Percentiles rank a stretch among this genome's conserved stretches.
Evolutionary conservation across 1,140 invertebrate genomes (phyloP).

Genomic region (Drosophila repleta): DNA sequence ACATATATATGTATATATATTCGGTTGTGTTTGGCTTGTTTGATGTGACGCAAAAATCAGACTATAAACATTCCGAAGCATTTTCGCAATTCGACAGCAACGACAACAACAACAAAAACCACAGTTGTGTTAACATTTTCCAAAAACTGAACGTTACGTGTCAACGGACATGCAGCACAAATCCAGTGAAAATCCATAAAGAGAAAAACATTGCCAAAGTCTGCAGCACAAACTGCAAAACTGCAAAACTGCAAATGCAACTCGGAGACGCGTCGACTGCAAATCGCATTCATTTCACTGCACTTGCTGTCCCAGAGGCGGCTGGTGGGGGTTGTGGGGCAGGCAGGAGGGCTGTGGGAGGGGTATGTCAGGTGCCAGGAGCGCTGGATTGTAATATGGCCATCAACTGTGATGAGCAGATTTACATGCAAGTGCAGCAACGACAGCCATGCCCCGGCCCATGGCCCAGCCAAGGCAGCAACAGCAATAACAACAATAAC

Average conservation of each 20-base stretch:
- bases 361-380: slow-evolving; percentile 24
- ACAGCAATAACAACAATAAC: not conserved
- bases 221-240: slow-evolving; percentile 1
- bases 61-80: slow-evolving; percentile 74
- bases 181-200: slow-evolving; percentile 75
- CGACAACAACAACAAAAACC: slow-evolving; percentile 2
- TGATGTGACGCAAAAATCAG: slow-evolving; percentile 19
- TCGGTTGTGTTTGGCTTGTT: not conserved
- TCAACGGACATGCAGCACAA: slow-evolving; percentile 54
- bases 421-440: slow-evolving; percentile 78
- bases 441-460: slow-evolving; percentile 9
- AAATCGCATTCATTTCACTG: slow-evolving; percentile 76
- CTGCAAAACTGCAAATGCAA: slow-evolving; percentile 42
- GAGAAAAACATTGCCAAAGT: slow-evolving; percentile 53
- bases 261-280: slow-evolving; percentile 64
- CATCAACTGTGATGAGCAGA: slow-evolving; percentile 82
- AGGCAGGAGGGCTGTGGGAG: not conserved
- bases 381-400: slow-evolving; percentile 68
- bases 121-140: slow-evolving; percentile 49
- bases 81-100: slow-evolving; percentile 68
- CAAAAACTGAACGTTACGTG: slow-evolving; percentile 64
- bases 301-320: not conserved
- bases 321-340: not conserved
- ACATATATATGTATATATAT: not conserved
- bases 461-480: not conserved